Evolutionary conservation across 2,888 invertebrate species (phyloP).

Genomic region (Spisula subtruncata): DNA sequence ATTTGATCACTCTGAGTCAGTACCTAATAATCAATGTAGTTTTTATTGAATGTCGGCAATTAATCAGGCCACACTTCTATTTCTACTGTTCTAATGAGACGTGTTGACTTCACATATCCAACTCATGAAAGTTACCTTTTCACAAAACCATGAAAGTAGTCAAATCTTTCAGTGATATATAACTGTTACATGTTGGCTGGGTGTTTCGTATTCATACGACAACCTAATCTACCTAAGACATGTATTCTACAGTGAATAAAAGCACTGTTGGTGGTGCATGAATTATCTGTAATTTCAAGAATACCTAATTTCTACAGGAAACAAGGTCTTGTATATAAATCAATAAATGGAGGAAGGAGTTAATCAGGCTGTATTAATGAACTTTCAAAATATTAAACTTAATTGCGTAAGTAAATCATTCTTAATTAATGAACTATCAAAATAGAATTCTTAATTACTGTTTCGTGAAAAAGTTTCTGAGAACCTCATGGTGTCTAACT

Average conservation of each 20-base stretch:
- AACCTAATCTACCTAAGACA: no score
- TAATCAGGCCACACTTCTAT: background rate
- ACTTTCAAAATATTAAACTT: background rate
- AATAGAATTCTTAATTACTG: background rate
- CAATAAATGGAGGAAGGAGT: background rate
- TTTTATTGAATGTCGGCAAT: slow-evolving; percentile 19
- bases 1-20: slow-evolving; percentile 9
- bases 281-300: background rate
- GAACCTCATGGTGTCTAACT: background rate
- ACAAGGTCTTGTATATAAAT: background rate
- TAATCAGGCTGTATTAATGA: background rate
- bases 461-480: background rate
- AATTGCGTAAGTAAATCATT: background rate
- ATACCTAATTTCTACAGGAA: background rate
- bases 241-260: background rate
- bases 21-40: slow-evolving; percentile 5
- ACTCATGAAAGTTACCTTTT: slow-evolving; percentile 13
- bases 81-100: slow-evolving; percentile 34
- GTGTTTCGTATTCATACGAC: background rate
- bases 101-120: slow-evolving; percentile 15
- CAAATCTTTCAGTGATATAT: background rate
- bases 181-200: background rate
- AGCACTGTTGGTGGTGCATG: background rate
- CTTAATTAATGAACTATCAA: background rate
- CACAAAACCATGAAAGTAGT: background rate